Conservation (phyloP, 2,113 vertebrate genomes). For the Galemys pyrenaicus region DNA sequence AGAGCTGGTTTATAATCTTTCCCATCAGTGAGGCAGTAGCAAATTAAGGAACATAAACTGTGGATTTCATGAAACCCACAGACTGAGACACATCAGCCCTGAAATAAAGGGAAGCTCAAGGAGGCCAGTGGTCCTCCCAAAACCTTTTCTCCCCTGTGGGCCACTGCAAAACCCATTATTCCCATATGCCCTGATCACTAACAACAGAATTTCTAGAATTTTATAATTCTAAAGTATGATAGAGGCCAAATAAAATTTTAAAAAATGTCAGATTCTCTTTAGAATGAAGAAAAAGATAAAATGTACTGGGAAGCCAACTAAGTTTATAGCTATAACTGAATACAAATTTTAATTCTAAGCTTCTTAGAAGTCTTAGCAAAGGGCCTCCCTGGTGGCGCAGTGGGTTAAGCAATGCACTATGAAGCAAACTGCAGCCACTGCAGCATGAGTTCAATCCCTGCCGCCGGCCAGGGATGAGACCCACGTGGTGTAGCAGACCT, state of each 20-base stretch:
- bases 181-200: not conserved
- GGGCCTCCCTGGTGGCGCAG: too few species aligned
- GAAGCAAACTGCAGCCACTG: too few species aligned
- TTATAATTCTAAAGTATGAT: not conserved
- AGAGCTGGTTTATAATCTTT: not conserved
- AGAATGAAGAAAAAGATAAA: not conserved
- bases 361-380: not conserved
- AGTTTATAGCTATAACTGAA: not conserved
- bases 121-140: not conserved
- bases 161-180: not conserved
- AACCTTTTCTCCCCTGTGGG: not conserved
- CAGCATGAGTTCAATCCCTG: too few species aligned
- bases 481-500: too few species aligned
- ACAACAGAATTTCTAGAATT: not conserved
- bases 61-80: conserved; percentile 21
- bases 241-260: not conserved
- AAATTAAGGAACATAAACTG: conserved; percentile 34
- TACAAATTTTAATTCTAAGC: conserved; percentile 26
- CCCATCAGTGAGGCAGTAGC: not conserved
- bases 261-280: not conserved
- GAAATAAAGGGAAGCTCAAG: not conserved
- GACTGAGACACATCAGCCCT: not conserved
- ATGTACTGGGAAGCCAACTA: not conserved
- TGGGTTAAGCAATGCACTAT: too few species aligned
- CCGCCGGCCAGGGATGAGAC: too few species aligned